Conservation (phyloP, 2,888 invertebrate genomes). For the Mythimna pallens region DNA sequence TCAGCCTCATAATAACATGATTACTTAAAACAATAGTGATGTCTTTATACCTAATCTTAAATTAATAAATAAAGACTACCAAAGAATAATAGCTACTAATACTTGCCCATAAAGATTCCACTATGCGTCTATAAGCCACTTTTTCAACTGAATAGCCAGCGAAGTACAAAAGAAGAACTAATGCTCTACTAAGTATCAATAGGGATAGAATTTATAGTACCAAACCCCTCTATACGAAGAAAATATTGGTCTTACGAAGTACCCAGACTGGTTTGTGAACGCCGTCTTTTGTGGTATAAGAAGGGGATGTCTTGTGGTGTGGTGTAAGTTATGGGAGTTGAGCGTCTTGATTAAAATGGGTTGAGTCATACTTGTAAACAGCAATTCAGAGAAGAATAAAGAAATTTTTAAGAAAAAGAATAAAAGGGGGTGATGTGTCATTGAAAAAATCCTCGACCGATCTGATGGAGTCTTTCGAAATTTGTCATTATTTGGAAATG, state of each 20-base stretch:
- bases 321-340: constrained; percentile 57
- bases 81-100: constrained; percentile 50
- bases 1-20: no score
- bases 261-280: constrained; percentile 87
- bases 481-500: no score
- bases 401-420: no score
- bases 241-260: constrained; percentile 90
- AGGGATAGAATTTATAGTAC: constrained; percentile 86
- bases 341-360: no score
- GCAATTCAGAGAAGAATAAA: background rate
- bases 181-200: constrained; percentile 89
- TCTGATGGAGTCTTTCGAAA: no score
- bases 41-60: background rate
- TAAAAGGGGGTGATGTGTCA: no score
- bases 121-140: constrained; percentile 78
- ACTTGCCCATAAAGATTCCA: constrained; percentile 69
- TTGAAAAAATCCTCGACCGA: no score
- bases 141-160: constrained; percentile 83
- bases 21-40: no score
- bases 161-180: constrained; percentile 87
- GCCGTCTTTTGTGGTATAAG: constrained; percentile 81
- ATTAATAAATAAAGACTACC: constrained; percentile 21
- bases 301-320: constrained; percentile 62
- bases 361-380: background rate
- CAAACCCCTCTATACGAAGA: constrained; percentile 85